Percentiles rank a stretch among this genome's conserved stretches.
Conservation (phyloP, 2,888 invertebrate species). For the Leucophenga maculata region DNA sequence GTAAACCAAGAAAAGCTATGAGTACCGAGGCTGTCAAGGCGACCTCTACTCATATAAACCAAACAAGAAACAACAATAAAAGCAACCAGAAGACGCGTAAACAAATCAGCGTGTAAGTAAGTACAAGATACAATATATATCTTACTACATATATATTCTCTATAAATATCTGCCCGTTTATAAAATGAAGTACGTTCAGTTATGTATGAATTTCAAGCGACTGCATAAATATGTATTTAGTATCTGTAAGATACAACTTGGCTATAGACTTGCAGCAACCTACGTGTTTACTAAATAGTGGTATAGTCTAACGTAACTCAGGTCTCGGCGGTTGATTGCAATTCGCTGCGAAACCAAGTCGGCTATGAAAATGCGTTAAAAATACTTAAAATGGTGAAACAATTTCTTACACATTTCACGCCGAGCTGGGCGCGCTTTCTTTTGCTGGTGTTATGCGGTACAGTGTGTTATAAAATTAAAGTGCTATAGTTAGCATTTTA, state of each 20-base stretch:
- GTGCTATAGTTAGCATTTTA: too few relatives aligned
- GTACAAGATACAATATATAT: neutral
- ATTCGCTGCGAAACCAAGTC: too few relatives aligned
- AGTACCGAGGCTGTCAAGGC: too few relatives aligned
- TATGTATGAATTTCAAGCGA: neutral
- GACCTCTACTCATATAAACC: too few relatives aligned
- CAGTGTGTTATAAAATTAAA: too few relatives aligned
- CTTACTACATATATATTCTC: neutral
- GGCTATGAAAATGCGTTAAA: conserved; percentile 17
- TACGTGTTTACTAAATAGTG: too few relatives aligned
- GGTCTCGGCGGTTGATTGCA: too few relatives aligned
- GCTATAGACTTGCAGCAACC: neutral
- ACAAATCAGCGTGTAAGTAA: conserved; percentile 16
- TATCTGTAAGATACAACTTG: too few relatives aligned
- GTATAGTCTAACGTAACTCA: conserved; percentile 6
- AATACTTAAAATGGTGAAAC: conserved; percentile 21
- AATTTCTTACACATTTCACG: neutral
- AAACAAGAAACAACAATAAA: conserved; percentile 9
- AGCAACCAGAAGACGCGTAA: conserved; percentile 8
- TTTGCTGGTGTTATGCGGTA: neutral
- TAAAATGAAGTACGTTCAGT: neutral
- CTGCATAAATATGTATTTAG: neutral
- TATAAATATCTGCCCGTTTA: neutral
- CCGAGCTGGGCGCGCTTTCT: too few relatives aligned
- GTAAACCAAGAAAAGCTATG: too few relatives aligned